Base-by-base conservation (phyloP, 2,888 invertebrate species). In the Pandemis cinnamomeana region DNA sequence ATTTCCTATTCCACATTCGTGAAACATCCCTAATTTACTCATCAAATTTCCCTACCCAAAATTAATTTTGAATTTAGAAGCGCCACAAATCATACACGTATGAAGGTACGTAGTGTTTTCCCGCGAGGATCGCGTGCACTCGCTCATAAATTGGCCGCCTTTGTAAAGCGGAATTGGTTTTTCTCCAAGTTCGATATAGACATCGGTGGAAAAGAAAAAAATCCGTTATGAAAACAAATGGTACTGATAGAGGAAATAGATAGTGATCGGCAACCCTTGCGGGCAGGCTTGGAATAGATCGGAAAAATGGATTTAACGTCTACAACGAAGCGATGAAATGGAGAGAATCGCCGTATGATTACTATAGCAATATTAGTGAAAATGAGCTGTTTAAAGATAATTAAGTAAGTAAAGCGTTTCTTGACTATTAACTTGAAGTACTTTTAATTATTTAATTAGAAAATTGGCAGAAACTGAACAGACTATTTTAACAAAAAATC, bases 101-200 rank as follows among this genome's bases (percentile, higher is more conserved):
- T 73, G 72, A 76, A 76, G 71, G 77, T 76, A 79, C 63, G 77
- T 76, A 77, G 77, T 78, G 77, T 73, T 78, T 71, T 74, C 79
- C 77, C 76, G 46, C 55, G 83, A 84, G 79, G 79, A 81, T 83
- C 79, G 80, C 84, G 82, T 84, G 85, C 83, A 82, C 80, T 81
- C 83, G 81, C 82, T 85, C 88, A 89, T 89, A 89, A 89, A 90
- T 90, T 89, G 90, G 83, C 83, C 78, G 83, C 87, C 85, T 88
- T 91, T 91, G 90, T 91, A 82, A 77, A 80, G 72, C 82, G 87
- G 83, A 88, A 90, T 91, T 90, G 90, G 87, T 90, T 91, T 89
- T 90, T 87, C 86, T 87, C 81, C 78, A 80, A 86, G 83, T 84
- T 84, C 85, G 82, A 84, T 82, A 82, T 83, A 83, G 82, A 80